Base-by-base conservation (phyloP, 1,140 invertebrate genomes). In the Drosophila albomicans region DNA sequence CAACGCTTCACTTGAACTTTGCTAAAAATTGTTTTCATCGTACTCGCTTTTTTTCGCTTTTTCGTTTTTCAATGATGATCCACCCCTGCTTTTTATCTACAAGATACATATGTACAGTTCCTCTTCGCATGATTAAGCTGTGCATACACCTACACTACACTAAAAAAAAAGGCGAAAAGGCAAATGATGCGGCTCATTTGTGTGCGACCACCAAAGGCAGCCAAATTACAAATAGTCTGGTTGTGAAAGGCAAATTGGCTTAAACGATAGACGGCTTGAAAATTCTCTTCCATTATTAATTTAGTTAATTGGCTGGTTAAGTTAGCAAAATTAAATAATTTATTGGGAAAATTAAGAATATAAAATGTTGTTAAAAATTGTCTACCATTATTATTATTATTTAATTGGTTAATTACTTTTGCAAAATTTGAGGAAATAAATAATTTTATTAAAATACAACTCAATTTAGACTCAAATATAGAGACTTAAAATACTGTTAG, bases 161-260 rank as follows among this genome's bases (percentile, higher is more conserved):
- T 16, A 46, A 20, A 35, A 38, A 63, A 16, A 54, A 49, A 59
- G 11, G 62, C 20, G 8, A 41, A 68, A 74, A 67, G 10, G 73
- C 67, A 89, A 89, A 76, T 81, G 78, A 89, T 89, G 85, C 84
- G 80, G 70, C 86, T 90, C 85, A 89, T 89, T 89, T 89, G 85
- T 76, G 78, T 84, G 66, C 58, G 63, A 68, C 85, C 81, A 76
- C 85, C 70, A 79, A 81, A 75, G 72, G 65, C 35, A 13, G 25
- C 28, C 5, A 16, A 54, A 13, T 30, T n/a, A n/a, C 28, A 35
- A 38, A 38, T 7, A 54, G 6, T 0, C 28, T 7, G 51, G 51
- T 3, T 20, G 30, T 6, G 51, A 52, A 13, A 13, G 5, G 6
- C 6, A n/a, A 32, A 30, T 5, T 32, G 5, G 16, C 13, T 52